Conservation (phyloP, 2,888 invertebrate species). For the Polymixis flavicincta region DNA sequence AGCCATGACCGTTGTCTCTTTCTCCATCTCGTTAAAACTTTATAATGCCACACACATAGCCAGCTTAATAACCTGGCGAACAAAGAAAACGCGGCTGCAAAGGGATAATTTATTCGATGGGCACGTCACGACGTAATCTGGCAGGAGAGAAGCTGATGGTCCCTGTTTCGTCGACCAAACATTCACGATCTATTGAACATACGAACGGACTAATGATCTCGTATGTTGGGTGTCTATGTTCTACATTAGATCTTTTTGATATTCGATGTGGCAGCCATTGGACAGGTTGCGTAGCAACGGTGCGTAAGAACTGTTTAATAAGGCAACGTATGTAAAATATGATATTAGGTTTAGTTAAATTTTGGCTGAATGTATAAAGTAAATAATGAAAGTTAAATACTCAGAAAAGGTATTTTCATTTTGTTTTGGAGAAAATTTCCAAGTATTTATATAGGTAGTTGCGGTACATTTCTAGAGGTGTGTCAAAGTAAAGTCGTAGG, state of each 20-base stretch:
- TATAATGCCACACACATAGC: slow-evolving; percentile 66
- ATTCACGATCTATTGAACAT: slow-evolving; percentile 59
- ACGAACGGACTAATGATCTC: slow-evolving; percentile 54
- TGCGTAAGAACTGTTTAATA: slow-evolving; percentile 1
- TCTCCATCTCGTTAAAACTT: slow-evolving; percentile 77
- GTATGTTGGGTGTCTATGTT: slow-evolving; percentile 39
- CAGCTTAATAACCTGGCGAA: slow-evolving; percentile 72
- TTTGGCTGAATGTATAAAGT: not conserved
- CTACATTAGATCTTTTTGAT: slow-evolving; percentile 56
- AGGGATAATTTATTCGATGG: slow-evolving; percentile 80
- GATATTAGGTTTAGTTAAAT: not conserved
- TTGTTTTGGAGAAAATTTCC: not conserved
- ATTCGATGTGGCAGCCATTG: slow-evolving; percentile 17
- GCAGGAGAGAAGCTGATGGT: slow-evolving; percentile 59
- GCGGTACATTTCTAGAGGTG: not conserved
- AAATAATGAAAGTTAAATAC: not conserved
- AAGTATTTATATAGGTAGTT: not conserved
- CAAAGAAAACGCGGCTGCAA: slow-evolving; percentile 74
- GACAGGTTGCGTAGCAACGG: not conserved
- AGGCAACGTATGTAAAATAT: not conserved
- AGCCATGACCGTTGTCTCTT: slow-evolving; percentile 49
- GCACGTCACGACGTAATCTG: slow-evolving; percentile 64
- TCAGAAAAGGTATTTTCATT: not conserved
- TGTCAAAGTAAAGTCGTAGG: not conserved
- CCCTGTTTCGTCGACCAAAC: slow-evolving; percentile 27